Base-by-base conservation (phyloP, 2,797 vertebrate genomes). In the Helicolenus hilgendorfi region DNA sequence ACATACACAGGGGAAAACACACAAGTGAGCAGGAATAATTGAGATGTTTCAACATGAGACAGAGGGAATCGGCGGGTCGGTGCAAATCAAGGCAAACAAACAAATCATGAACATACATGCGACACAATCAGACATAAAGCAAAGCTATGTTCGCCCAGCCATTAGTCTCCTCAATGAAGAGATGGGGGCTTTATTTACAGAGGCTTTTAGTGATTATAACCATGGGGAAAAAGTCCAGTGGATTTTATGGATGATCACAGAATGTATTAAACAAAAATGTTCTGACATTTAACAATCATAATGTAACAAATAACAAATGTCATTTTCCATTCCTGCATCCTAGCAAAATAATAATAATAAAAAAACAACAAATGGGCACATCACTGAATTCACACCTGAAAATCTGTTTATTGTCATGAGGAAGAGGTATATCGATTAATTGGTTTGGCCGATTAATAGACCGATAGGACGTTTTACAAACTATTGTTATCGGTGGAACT, bases 11-110 rank as follows among this genome's bases (percentile, higher is more conserved):
- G 71, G 64, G 86, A 75, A 72, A 63, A 78, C 76, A 77, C 83
- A 81, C 65, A 36, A 72, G 69, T 49, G 41, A 65, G 64, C 20
- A 79, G 38, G 71, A 63, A 73, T 94, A 86, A 93, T 91, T 92
- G 85, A 93, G 85, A 91, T 69, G 81, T 90, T 87, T 90, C 72
- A 79, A 71, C 29, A 13, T 38, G 75, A 88, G 81, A 76, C 31
- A 18, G 73, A 64, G 64, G 74, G 72, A 84, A 85, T 84, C 49
- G 20, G 64, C 4, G 1, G 20, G 49, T 55, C 18, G 5, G n/a
- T 35, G 79, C 83, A 85, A 64, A 94, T 81, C 49, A 15, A 68
- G 24, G 59, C 49, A 79, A 81, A 80, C 41, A 86, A 89, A 90
- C 67, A 55, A 53, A 67, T 76, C 35, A 68, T 41, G 49, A 15